Evolutionary conservation across 2,113 vertebrate species (phyloP).

Genomic region (Colinus virginianus): DNA sequence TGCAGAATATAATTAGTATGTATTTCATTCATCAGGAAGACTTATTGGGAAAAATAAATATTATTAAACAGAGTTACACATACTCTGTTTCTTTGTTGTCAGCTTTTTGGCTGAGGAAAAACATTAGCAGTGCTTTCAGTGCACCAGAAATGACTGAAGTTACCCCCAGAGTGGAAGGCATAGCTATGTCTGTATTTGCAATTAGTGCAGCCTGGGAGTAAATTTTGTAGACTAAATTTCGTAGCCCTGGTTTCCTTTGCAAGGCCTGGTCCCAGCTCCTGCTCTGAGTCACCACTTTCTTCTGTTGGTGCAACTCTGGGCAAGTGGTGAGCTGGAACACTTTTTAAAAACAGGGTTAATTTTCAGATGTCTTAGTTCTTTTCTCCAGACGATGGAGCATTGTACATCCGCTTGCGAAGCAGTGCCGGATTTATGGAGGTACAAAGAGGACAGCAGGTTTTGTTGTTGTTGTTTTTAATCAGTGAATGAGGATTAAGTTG

Average conservation of each 20-base stretch:
- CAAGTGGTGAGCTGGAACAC: not conserved
- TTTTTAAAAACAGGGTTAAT: not conserved
- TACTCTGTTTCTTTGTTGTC: not conserved
- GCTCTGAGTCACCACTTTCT: not conserved
- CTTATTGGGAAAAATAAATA: not conserved
- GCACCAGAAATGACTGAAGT: not conserved
- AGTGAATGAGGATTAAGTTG: not conserved
- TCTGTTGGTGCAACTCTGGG: not conserved
- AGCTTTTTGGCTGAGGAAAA: not conserved
- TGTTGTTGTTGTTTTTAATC: not conserved
- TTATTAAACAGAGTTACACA: not conserved
- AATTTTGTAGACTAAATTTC: not conserved
- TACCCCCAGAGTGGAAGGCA: accelerated
- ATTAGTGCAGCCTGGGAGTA: not conserved
- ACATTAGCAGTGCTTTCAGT: not conserved
- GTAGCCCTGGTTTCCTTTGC: not conserved
- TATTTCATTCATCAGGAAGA: not conserved
- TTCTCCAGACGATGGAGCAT: not conserved
- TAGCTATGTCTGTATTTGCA: not conserved
- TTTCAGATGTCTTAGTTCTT: not conserved
- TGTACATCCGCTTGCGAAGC: not conserved
- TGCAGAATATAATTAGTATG: not conserved
- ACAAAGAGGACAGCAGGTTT: not conserved
- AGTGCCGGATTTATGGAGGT: not conserved
- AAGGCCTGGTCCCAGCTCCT: not conserved